Conservation (phyloP, 2,888 invertebrate species). For the Charanyca ferruginea region DNA sequence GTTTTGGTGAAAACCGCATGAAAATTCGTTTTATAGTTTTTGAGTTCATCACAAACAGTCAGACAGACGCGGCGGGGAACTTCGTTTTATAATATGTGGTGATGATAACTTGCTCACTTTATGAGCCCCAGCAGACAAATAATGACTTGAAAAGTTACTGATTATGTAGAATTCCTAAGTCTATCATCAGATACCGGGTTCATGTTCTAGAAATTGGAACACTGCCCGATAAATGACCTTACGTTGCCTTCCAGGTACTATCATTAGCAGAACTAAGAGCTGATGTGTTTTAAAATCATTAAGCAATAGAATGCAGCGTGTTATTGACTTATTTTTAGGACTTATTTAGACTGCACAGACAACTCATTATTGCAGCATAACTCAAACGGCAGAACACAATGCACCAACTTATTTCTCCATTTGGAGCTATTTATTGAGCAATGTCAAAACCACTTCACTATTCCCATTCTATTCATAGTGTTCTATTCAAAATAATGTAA, state of each 20-base stretch:
- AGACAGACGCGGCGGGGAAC: no score
- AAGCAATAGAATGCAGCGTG: conserved; percentile 7
- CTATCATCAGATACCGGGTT: neutral
- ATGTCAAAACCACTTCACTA: conserved; percentile 5
- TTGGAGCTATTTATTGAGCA: conserved; percentile 4
- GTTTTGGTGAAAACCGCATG: no score
- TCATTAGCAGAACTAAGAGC: neutral
- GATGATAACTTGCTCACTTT: no score
- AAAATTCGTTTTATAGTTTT: no score
- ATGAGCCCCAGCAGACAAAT: no score
- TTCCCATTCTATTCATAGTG: conserved; percentile 13
- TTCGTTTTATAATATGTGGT: no score
- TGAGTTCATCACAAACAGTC: no score
- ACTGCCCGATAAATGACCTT: neutral
- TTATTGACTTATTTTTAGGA: conserved; percentile 36
- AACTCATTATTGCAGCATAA: conserved; percentile 19
- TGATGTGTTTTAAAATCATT: conserved; percentile 2
- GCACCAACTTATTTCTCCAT: conserved; percentile 16
- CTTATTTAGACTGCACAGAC: conserved; percentile 22
- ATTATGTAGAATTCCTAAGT: neutral
- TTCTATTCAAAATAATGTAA: conserved; percentile 24
- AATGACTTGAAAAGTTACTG: no score
- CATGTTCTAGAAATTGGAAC: conserved; percentile 7
- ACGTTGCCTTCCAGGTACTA: neutral
- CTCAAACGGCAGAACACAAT: conserved; percentile 26